Conservation (phyloP, 2,113 vertebrate genomes). For the Butastur rufipennis region DNA sequence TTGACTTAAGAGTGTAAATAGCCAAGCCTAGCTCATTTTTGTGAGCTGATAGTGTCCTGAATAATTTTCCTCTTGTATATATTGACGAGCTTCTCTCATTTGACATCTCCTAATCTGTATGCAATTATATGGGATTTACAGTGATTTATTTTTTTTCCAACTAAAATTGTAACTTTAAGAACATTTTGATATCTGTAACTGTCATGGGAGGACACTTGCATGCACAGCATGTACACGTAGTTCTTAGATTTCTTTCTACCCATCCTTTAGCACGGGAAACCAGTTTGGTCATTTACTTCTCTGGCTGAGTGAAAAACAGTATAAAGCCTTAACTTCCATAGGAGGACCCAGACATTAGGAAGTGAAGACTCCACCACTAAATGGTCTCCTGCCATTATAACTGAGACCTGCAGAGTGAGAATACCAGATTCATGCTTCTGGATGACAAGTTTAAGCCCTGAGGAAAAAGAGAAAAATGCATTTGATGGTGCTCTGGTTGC, state of each 20-base stretch:
- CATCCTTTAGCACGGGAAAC: background rate
- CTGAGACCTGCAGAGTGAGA: background rate
- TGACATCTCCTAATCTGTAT: background rate
- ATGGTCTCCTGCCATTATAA: background rate
- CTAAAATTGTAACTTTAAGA: background rate
- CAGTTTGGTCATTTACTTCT: background rate
- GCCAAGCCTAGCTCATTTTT: background rate
- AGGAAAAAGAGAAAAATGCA: background rate
- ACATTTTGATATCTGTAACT: background rate
- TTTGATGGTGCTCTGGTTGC: background rate
- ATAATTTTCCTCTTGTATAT: background rate
- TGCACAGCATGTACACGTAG: background rate
- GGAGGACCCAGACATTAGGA: background rate
- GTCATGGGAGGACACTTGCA: background rate
- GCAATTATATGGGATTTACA: background rate
- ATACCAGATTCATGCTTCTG: background rate
- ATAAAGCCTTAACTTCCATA: background rate
- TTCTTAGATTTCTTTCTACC: background rate
- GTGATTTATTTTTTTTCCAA: background rate
- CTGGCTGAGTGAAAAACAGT: background rate
- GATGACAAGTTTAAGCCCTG: background rate
- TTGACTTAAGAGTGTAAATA: background rate
- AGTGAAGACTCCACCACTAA: background rate
- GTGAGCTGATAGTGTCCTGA: background rate
- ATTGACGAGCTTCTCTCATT: background rate